Percentiles rank a stretch among this genome's conserved stretches.
These are phyloP conservation scores for Hippocampus zosterae DNA, from an alignment of 2,113 vertebrate species.

Conservation along the genomic window DNA sequence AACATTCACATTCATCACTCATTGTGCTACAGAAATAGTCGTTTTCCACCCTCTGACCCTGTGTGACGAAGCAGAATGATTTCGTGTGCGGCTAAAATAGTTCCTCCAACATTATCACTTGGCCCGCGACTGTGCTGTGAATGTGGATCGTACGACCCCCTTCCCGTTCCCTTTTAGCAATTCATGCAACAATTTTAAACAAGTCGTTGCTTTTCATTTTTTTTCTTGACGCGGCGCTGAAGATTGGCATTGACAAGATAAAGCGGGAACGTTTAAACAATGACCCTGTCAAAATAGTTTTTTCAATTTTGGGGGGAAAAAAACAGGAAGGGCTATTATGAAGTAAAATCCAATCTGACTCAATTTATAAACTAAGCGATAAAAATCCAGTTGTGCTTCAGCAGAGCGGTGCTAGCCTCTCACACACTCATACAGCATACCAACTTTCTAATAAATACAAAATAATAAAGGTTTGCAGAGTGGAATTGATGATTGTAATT, in stretches of 20 bases:
- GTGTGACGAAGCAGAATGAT: conserved; percentile 5
- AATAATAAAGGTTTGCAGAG: too few species aligned
- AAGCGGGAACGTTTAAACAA: not conserved
- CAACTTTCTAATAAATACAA: not conserved
- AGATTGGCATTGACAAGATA: conserved; percentile 1
- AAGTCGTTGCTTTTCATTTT: conserved; percentile 3
- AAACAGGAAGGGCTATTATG: not conserved
- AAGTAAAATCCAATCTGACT: not conserved
- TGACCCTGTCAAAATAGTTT: not conserved
- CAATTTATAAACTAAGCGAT: not conserved
- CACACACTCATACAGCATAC: not conserved
- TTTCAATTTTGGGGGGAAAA: not conserved
- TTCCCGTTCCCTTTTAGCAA: not conserved
- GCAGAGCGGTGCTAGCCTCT: not conserved
- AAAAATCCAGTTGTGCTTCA: not conserved
- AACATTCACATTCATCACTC: not conserved
- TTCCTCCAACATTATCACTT: not conserved
- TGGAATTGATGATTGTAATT: too few species aligned
- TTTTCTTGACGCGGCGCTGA: not conserved
- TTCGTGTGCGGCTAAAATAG: not conserved
- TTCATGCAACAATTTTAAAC: not conserved
- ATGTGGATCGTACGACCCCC: not conserved
- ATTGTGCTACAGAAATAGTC: conserved; percentile 2
- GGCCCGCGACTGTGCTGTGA: not conserved
- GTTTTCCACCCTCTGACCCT: conserved; percentile 8